Conservation (phyloP, 2,797 vertebrate species). For the Cuculus canorus region DNA sequence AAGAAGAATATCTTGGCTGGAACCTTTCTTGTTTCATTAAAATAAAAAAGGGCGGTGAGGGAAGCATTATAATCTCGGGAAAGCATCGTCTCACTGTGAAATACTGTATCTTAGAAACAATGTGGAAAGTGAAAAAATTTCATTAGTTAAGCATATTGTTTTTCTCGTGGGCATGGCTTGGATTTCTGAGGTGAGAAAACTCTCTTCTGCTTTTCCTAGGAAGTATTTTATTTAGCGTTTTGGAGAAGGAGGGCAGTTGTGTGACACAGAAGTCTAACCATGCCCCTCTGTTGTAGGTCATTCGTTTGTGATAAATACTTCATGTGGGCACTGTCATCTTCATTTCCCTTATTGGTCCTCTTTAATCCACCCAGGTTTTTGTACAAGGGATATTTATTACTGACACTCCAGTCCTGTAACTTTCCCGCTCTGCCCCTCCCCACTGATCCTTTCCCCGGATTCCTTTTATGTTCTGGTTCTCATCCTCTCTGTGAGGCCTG, state of each 20-base stretch:
- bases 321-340: rapidly evolving
- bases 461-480: background rate
- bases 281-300: background rate
- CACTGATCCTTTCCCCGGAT: background rate
- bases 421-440: no score
- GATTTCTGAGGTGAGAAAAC: background rate
- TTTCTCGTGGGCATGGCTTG: background rate
- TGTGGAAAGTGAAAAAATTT: conserved; percentile 15
- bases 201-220: background rate
- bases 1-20: background rate
- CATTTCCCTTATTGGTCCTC: background rate
- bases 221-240: background rate
- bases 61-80: conserved; percentile 17
- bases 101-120: conserved; percentile 28
- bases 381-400: background rate
- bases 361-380: background rate
- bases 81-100: conserved; percentile 14
- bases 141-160: background rate
- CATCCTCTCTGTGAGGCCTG: background rate
- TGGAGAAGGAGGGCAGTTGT: background rate
- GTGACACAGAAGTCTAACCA: background rate
- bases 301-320: background rate
- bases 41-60: background rate
- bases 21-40: background rate
- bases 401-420: background rate